Evolutionary conservation across 1,140 invertebrate species (phyloP), one percentile per base, ranked within the genome.

Genomic region (Philopotamus ludificatus): DNA sequence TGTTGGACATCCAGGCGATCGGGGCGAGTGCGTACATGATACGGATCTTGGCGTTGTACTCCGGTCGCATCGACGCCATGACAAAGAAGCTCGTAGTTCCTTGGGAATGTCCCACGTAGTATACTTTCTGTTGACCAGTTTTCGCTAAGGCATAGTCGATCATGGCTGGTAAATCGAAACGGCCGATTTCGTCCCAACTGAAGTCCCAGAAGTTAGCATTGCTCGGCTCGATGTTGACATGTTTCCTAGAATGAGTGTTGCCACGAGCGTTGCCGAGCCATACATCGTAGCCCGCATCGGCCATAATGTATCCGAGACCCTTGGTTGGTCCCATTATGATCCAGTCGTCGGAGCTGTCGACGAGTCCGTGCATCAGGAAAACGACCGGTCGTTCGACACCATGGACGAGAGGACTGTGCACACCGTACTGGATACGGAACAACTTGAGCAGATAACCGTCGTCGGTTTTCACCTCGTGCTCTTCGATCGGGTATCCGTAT

Each of bases 181-280:
- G 73, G 1, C 86, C 88, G 76, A 90, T 88, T 76, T 92, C 88
- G 71, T 91, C 86, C 75, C 81, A 90, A 70, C 86, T 88, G 71
- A 76, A 81, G 64, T 77, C 71, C 83, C 82, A 84, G 71, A 79
- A 84, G 20, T 78, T 72, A 10, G 70, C 44, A 61, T 77, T 71
- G 51, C 74, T 26, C 57, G 72, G 75, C 61, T 75, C 70, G 49
- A 81, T 78, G 16, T 70, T 74, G n/a, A 75, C 67, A 67, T 83
- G 81, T 45, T 74, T 74, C 44, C 77, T 77, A 1, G 85, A 84
- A 70, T 88, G 86, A 10, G 75, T 80, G 61, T 84, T 89, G 39
- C 89, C 89, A 22, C 89, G 74, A 16, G 79, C 83, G 77, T 91
- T 91, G 7, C 84, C 84, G 4, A 89, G 22, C 87, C 86, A 89